These are phyloP conservation scores for Xiphophorus birchmanni DNA, from an alignment of 2,797 vertebrate genomes.

Conservation along the genomic window DNA sequence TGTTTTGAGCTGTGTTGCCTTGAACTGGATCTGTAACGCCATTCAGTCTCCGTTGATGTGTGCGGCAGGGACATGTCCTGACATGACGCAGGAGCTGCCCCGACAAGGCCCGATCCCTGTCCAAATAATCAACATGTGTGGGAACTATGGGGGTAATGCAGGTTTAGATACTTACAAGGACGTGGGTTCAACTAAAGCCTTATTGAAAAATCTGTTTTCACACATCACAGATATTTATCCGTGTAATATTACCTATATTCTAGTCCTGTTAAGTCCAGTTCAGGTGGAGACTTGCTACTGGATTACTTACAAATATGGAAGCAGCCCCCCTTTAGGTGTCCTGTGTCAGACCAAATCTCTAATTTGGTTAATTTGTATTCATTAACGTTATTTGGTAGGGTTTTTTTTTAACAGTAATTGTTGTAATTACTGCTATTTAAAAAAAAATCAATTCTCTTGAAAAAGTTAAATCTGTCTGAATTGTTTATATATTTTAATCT, in stretches of 20 bases:
- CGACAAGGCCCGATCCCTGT: constrained; percentile 25
- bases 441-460: background rate
- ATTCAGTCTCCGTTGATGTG: constrained; percentile 23
- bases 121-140: fast-evolving
- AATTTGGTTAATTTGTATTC: background rate
- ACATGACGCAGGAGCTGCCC: constrained; percentile 59
- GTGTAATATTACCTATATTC: constrained; percentile 29
- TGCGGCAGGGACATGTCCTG: constrained; percentile 71
- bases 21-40: background rate
- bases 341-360: background rate
- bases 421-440: background rate
- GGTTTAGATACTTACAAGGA: background rate
- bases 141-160: fast-evolving
- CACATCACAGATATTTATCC: background rate
- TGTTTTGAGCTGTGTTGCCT: fast-evolving
- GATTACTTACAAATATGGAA: constrained; percentile 43
- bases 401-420: background rate
- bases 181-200: background rate
- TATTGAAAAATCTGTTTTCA: background rate
- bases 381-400: background rate
- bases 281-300: constrained; percentile 20
- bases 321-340: background rate
- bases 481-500: background rate
- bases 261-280: constrained; percentile 54
- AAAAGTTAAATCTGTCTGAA: background rate